Conservation (phyloP, 2,113 vertebrate species). For the Puntigrus tetrazona region DNA sequence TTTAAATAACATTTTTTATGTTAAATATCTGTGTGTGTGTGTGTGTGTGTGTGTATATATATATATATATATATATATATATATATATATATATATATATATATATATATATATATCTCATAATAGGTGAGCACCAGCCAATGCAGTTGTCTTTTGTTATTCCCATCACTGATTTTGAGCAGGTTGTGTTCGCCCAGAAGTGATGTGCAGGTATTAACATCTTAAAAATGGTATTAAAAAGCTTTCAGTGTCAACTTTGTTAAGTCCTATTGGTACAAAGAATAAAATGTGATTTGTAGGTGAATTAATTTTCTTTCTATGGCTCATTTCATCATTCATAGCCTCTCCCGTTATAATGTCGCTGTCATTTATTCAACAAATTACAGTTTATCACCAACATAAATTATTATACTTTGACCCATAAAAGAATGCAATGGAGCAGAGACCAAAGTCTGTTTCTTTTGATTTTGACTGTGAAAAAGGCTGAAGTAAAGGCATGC, state of each 20-base stretch:
- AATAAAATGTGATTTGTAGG: not conserved
- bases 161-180: too few relatives aligned
- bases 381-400: not conserved
- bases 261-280: not conserved
- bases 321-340: not conserved
- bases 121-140: too few relatives aligned
- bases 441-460: not conserved
- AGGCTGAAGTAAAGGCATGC: not conserved
- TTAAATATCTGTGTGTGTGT: too few relatives aligned
- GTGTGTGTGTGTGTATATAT: too few relatives aligned
- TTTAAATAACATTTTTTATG: too few relatives aligned
- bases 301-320: not conserved
- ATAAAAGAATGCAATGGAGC: not conserved
- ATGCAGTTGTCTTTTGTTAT: too few relatives aligned
- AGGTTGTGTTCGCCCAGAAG: too few relatives aligned
- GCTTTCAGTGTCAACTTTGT: not conserved
- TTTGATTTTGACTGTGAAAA: slow-evolving; percentile 7
- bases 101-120: too few relatives aligned
- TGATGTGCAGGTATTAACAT: too few relatives aligned
- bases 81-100: too few relatives aligned
- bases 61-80: too few relatives aligned
- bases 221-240: too few relatives aligned
- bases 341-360: slow-evolving; percentile 4
- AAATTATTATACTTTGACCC: not conserved
- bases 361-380: slow-evolving; percentile 16